Conservation (phyloP, 1,140 invertebrate genomes). For the Lepidurus apus region DNA sequence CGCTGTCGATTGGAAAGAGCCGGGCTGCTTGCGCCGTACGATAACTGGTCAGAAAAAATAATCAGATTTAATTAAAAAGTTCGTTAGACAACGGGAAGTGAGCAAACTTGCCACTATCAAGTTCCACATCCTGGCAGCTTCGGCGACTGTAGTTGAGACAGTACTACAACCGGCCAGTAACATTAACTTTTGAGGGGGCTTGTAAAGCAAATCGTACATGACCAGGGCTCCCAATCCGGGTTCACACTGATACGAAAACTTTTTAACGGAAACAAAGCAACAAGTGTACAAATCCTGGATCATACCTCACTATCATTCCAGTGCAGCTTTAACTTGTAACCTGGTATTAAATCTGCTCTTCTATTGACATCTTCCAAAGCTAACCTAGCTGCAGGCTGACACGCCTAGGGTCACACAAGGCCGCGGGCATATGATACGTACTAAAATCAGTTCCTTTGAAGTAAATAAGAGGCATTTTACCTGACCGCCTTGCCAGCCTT, state of each 20-base stretch:
- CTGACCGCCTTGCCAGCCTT: conserved; percentile 92
- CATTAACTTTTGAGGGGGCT: conserved; percentile 91
- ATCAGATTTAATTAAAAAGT: conserved; percentile 25
- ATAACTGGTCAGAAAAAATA: conserved; percentile 60
- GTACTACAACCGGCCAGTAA: conserved; percentile 94
- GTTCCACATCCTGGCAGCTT: conserved; percentile 99
- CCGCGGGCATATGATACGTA: conserved; percentile 21
- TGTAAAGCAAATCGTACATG: conserved; percentile 97
- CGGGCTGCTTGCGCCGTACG: conserved; percentile 96
- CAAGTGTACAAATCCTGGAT: conserved; percentile 37
- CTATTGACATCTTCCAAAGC: conserved; percentile 95
- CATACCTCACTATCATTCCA: conserved; percentile 96
- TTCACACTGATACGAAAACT: conserved; percentile 70
- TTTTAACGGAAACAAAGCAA: conserved; percentile 27
- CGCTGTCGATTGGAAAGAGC: conserved; percentile 94
- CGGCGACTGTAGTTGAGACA: conserved; percentile 98
- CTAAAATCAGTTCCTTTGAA: conserved; percentile 23
- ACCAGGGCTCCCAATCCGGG: conserved; percentile 94
- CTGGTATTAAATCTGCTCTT: conserved; percentile 77
- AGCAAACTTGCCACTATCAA: conserved; percentile 82
- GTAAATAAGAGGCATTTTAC: conserved; percentile 40
- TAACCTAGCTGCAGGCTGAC: conserved; percentile 89
- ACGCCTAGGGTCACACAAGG: conserved; percentile 54
- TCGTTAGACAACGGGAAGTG: conserved; percentile 34
- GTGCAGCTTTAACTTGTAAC: conserved; percentile 83